A percentile compares a stretch with the other conserved stretches of the same genome.
These are phyloP conservation scores for Nephrotoma guestfalica DNA, from an alignment of 2,888 invertebrate species.

Conservation along the genomic window DNA sequence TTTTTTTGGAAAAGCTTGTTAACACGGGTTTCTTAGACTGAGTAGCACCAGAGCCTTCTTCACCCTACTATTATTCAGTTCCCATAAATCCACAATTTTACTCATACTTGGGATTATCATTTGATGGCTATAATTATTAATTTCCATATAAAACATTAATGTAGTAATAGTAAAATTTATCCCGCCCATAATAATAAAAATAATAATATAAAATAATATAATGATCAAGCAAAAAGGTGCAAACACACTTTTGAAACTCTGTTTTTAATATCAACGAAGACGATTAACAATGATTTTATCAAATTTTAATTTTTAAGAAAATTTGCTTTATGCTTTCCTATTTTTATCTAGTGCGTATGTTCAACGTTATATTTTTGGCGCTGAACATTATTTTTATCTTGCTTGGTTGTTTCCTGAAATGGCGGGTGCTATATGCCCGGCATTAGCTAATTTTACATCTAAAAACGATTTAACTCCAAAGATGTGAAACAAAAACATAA, in stretches of 20 bases:
- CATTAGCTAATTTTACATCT: too few relatives aligned
- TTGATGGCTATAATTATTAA: constrained; percentile 37
- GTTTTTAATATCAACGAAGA: not conserved
- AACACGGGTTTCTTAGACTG: constrained; percentile 93
- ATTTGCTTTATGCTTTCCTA: not conserved
- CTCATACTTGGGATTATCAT: constrained; percentile 43
- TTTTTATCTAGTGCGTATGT: too few relatives aligned
- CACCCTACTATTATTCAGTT: constrained; percentile 55
- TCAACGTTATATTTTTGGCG: too few relatives aligned
- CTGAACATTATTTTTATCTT: too few relatives aligned
- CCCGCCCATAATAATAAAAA: not conserved
- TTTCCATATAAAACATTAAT: not conserved
- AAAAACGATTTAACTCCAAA: too few relatives aligned
- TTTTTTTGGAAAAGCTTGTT: constrained; percentile 89
- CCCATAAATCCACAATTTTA: constrained; percentile 60
- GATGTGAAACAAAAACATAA: not conserved
- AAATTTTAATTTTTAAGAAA: not conserved
- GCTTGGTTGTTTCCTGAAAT: too few relatives aligned
- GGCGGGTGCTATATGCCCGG: too few relatives aligned
- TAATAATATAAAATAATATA: not conserved
- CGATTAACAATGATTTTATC: not conserved
- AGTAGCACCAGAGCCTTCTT: constrained; percentile 58
- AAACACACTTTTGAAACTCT: not conserved
- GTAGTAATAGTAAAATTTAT: not conserved
- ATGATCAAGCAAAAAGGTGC: not conserved